phyloP scores from a whole-genome alignment of 2,797 vertebrate species.

The Salmo trutta region DNA sequence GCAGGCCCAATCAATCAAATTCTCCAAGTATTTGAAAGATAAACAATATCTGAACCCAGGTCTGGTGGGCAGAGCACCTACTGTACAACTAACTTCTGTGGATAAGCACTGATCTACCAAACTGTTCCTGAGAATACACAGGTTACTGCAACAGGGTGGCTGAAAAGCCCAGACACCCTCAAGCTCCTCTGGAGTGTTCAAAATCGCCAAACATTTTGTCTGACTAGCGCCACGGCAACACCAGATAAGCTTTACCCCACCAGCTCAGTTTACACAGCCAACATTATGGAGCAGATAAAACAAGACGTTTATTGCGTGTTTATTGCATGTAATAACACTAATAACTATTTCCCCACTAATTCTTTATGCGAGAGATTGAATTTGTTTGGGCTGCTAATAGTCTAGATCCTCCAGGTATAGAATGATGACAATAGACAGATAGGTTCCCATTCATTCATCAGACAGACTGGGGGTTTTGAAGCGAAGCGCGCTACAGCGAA shows the following conservation, averaged over 20 bases:
- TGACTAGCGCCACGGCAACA: not conserved
- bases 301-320: slow-evolving; percentile 17
- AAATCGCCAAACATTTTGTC: slow-evolving; percentile 20
- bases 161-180: slow-evolving; percentile 3
- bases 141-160: not conserved
- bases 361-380: slow-evolving; percentile 48
- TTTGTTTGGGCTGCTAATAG: slow-evolving; percentile 52
- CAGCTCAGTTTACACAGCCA: slow-evolving; percentile 6
- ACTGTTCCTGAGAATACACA: not conserved
- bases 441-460: not conserved
- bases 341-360: slow-evolving; percentile 39
- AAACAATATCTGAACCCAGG: not conserved
- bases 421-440: not conserved
- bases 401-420: slow-evolving; percentile 49
- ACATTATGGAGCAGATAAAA: slow-evolving; percentile 15
- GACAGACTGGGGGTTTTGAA: slow-evolving; percentile 42
- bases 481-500: slow-evolving; percentile 15
- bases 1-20: not conserved
- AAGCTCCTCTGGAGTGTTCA: slow-evolving; percentile 14
- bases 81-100: not conserved
- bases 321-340: slow-evolving; percentile 32
- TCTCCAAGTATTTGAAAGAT: not conserved
- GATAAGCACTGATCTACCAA: not conserved
- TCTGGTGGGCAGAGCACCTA: not conserved
- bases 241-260: not conserved